Evolutionary conservation across 1,140 invertebrate species (phyloP).

Genomic region (Phenacoccus solenopsis): DNA sequence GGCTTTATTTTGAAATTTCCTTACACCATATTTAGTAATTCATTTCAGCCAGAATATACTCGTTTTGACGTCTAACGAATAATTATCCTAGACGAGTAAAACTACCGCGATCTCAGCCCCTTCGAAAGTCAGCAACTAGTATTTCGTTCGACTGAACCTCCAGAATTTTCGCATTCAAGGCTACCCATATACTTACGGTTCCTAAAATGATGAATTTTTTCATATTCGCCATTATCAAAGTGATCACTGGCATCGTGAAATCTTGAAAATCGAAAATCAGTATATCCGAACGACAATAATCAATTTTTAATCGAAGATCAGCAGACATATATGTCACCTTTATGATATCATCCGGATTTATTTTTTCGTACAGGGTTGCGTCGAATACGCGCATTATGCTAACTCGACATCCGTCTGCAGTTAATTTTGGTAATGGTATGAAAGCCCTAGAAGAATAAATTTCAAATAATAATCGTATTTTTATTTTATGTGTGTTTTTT

Average conservation of each 20-base stretch:
- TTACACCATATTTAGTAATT: too few species aligned
- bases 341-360: not conserved
- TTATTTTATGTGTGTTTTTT: too few species aligned
- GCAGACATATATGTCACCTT: conserved; percentile 1
- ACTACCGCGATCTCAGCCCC: too few species aligned
- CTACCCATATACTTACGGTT: not conserved
- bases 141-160: too few species aligned
- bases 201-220: not conserved
- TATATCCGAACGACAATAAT: not conserved
- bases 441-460: conserved; percentile 26
- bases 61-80: too few species aligned
- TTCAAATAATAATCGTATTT: not conserved
- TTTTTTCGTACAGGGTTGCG: not conserved
- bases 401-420: conserved; percentile 32
- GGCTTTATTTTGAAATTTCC: too few species aligned
- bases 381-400: conserved; percentile 29
- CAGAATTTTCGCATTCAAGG: too few species aligned
- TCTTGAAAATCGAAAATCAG: conserved; percentile 1
- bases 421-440: conserved; percentile 31
- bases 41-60: too few species aligned
- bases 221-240: not conserved
- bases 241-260: not conserved
- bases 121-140: too few species aligned
- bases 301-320: not conserved
- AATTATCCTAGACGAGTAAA: too few species aligned